phyloP scores from a whole-genome alignment of 2,797 vertebrate species.

The Atherinosoma microstoma region DNA sequence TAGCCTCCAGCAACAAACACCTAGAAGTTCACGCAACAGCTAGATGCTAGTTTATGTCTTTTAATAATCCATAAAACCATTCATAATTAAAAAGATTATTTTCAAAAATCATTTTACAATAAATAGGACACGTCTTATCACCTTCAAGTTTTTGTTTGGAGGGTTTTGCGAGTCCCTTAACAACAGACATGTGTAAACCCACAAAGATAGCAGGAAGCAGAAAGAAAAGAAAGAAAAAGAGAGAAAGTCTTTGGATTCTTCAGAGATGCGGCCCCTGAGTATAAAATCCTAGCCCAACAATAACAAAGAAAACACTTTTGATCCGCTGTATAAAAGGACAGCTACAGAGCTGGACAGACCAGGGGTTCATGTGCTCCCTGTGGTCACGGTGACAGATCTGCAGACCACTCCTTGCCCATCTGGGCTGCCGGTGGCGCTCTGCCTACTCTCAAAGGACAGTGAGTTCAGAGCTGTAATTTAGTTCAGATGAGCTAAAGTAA shows the following conservation, averaged over 20 bases:
- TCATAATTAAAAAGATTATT: slow-evolving; percentile 21
- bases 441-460: slow-evolving; percentile 80
- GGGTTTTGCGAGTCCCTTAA: slow-evolving; percentile 17
- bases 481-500: slow-evolving; percentile 87
- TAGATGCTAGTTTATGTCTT: not conserved
- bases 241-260: slow-evolving; percentile 49
- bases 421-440: slow-evolving; percentile 77
- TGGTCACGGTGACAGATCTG: slow-evolving; percentile 78
- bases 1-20: slow-evolving; percentile 47
- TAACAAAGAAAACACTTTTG: slow-evolving; percentile 74
- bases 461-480: slow-evolving; percentile 85
- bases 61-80: slow-evolving; percentile 20
- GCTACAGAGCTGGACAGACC: slow-evolving; percentile 58
- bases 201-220: slow-evolving; percentile 48
- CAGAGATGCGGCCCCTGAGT: slow-evolving; percentile 60
- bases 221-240: slow-evolving; percentile 44
- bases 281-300: slow-evolving; percentile 67
- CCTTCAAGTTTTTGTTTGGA: slow-evolving; percentile 24
- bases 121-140: slow-evolving; percentile 34
- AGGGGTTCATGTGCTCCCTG: slow-evolving; percentile 68
- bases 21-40: slow-evolving; percentile 41
- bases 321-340: slow-evolving; percentile 67
- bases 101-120: slow-evolving; percentile 16
- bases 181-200: slow-evolving; percentile 26
- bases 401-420: slow-evolving; percentile 78